Base-by-base conservation (phyloP, 23 tunicate species). In the Corella eumyota region DNA sequence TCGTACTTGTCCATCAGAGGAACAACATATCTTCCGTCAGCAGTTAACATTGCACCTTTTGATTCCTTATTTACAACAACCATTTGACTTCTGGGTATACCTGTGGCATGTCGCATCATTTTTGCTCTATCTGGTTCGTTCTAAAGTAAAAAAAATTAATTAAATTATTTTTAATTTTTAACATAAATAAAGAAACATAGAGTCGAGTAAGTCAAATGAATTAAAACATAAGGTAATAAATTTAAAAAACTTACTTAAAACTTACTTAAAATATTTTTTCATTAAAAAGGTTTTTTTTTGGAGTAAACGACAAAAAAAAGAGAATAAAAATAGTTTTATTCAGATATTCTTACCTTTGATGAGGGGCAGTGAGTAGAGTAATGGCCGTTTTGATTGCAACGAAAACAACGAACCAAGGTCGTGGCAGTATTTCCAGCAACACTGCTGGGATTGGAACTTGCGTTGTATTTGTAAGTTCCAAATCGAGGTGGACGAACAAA, bases 61-160 rank as follows among this genome's bases (percentile, higher is more conserved):
- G 79, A 36, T 2, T 75, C 80, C 49, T 74, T 73, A 55, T 48
- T 80, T 25, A 81, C 97, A 56, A 74, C 80, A 22, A 80, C 67
- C 84, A 90, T 79, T 52, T 81, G 90, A 64, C 83, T 79, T 17
- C 97, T 69, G 22, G 97, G 97, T 20, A 90, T 90, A 0, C 97
- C 97, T 35, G 97, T 90, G 1, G 97, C 83, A 74, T 66, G 74
- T 4, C 79, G 79, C 24, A 67, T 28, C n/a, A 69, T 40, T 35
- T 64, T 63, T 13, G 57, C 60, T 34, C 64, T 48, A 2, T 60
- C 71, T 0, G 62, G 60, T 13, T 70, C 75, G 23, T 38, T 47
- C 83, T 75, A 26, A 1, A 9, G 30, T 15, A 34, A 69, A 57
- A 51, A n/a, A 34, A 3, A 62, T 22, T 21, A 34, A 2, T 19